Conservation (phyloP, 2,888 invertebrate genomes). For the Abscondita cerata region DNA sequence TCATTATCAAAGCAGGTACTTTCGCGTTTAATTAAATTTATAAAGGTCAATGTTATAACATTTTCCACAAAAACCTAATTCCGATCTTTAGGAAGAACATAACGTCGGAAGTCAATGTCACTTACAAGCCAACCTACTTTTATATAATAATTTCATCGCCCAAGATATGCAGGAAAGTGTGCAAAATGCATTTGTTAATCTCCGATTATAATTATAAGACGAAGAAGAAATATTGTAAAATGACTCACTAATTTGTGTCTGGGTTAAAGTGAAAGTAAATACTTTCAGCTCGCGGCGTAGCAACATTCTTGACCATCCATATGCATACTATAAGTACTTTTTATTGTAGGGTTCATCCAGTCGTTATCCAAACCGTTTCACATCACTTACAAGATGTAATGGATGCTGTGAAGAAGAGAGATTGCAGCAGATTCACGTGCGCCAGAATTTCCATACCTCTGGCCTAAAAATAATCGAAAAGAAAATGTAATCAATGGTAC, state of each 20-base stretch:
- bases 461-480: constrained; percentile 24
- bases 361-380: constrained; percentile 65
- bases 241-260: constrained; percentile 32
- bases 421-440: constrained; percentile 72
- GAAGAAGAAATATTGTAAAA: too few species aligned
- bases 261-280: constrained; percentile 47
- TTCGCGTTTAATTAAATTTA: too few species aligned
- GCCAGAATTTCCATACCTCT: constrained; percentile 50
- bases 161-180: not conserved
- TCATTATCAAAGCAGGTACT: too few species aligned
- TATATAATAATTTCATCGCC: too few species aligned
- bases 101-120: too few species aligned
- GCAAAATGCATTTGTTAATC: not conserved
- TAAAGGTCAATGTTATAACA: too few species aligned
- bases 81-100: too few species aligned
- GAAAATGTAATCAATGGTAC: too few species aligned
- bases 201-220: not conserved
- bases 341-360: constrained; percentile 68
- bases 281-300: constrained; percentile 32
- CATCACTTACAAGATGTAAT: constrained; percentile 77
- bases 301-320: constrained; percentile 41
- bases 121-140: too few species aligned
- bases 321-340: not conserved
- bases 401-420: constrained; percentile 73
- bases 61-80: too few species aligned